Evolutionary conservation across 2,797 vertebrate genomes (phyloP), one percentile per base, ranked within the genome.

Genomic region (Phrynocephalus forsythii): DNA sequence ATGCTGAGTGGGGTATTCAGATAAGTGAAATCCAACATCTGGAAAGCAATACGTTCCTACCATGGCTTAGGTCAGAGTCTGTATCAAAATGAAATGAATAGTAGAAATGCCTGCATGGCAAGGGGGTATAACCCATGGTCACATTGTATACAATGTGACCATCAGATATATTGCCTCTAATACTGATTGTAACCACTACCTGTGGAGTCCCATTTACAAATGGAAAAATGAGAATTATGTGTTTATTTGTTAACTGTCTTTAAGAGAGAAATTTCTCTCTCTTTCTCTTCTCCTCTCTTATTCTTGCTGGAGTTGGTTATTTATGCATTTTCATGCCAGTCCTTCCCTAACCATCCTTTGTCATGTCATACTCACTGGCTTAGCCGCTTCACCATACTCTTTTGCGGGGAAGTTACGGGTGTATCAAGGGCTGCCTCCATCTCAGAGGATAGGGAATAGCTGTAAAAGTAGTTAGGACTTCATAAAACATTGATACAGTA

Each of bases 361-460:
- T 16, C 0, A 2, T 18, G 0, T 0, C 0, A 0, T 82, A 98
- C 99, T 99, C 95, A 99, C 99, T 98, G 97, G 94, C 99, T 99
- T 63, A 99, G 97, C 79, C 98, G 98, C 96, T 99, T 99, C 96
- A 99, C 98, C 98, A 99, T 97, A 95, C 99, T 99, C 85, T 98
- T 99, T 87, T 98, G 96, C 44, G 98, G 98, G 0, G 97, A 98
- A 0, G 98, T 98, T 30, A 98, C 95, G 18, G 96, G 98, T 92
- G 97, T 93, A 30, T 99, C 98, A 0, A 97, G 96, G 0, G 98
- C 92, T 1, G 97, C 97, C 96, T 99, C 98, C 0, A 98, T 95
- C 96, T 98, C 98, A 85, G 98, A 97, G 0, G 98, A 99, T 84
- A 98, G 95, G 77, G 94, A 94, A 20, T 98, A 98, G 93, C 98